These are phyloP conservation scores for Ovibos moschatus DNA, from an alignment of 2,113 vertebrate genomes.

Conservation along the genomic window DNA sequence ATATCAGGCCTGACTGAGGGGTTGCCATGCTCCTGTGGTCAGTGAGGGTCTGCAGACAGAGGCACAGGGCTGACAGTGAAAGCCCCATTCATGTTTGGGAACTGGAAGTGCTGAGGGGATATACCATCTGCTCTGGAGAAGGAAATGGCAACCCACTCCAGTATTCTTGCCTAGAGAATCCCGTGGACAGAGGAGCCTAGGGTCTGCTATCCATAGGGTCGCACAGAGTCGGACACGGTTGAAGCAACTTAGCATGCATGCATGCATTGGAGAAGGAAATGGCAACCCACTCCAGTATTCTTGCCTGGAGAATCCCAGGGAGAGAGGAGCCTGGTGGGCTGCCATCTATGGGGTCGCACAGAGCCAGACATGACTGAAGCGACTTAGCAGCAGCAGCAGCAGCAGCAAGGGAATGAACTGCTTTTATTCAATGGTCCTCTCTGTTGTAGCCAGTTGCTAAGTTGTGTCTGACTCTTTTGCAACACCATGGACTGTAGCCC, in stretches of 20 bases:
- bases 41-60: not conserved
- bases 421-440: not conserved
- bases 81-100: not conserved
- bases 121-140: not conserved
- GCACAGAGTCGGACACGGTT: rapidly evolving
- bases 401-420: not conserved
- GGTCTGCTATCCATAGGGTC: too few species aligned
- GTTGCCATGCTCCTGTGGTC: not conserved
- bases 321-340: not conserved
- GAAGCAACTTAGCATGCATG: too few species aligned
- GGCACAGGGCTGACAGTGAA: not conserved
- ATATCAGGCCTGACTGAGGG: not conserved
- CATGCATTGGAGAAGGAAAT: not conserved
- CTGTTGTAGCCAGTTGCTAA: not conserved
- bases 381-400: not conserved
- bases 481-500: not conserved
- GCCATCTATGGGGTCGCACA: not conserved
- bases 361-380: rapidly evolving
- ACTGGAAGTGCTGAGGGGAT: not conserved
- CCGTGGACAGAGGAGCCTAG: rapidly evolving
- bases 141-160: too few species aligned
- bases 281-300: not conserved
- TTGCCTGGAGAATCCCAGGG: not conserved
- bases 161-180: too few species aligned
- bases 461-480: not conserved